Evolutionary conservation across 2,888 invertebrate genomes (phyloP).

Genomic region (Morpho helenor): DNA sequence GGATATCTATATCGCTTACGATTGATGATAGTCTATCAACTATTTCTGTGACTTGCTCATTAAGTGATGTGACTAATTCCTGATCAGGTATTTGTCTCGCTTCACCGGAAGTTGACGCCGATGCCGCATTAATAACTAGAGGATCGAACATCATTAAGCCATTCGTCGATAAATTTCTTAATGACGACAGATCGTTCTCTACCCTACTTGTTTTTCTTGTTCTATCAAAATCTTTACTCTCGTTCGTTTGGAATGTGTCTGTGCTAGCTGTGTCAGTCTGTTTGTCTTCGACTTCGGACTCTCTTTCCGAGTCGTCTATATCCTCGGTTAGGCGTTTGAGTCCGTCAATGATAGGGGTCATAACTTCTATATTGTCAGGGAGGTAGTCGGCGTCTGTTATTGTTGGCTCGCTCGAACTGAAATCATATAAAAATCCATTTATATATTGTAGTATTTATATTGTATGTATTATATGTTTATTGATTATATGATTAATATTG

Average conservation of each 20-base stretch:
- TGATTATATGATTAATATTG: too few relatives aligned
- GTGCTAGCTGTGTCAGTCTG: constrained; percentile 44
- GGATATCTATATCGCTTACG: constrained; percentile 54
- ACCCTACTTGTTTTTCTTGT: constrained; percentile 58
- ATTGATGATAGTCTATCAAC: constrained; percentile 69
- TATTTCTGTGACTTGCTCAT: constrained; percentile 73
- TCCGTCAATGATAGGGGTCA: constrained; percentile 71
- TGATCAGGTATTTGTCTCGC: constrained; percentile 62
- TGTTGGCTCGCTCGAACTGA: constrained; percentile 59
- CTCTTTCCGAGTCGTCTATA: constrained; percentile 38
- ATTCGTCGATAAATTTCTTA: constrained; percentile 68
- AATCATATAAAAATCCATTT: constrained; percentile 14
- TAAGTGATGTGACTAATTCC: constrained; percentile 67
- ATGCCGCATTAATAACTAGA: constrained; percentile 61
- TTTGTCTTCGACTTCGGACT: constrained; percentile 35
- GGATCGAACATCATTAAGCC: constrained; percentile 76
- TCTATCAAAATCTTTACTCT: constrained; percentile 40
- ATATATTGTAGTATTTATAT: too few relatives aligned
- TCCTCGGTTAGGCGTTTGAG: constrained; percentile 53
- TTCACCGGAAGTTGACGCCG: constrained; percentile 49
- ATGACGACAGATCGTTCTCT: constrained; percentile 57
- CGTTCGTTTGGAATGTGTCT: constrained; percentile 58
- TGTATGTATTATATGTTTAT: too few relatives aligned
- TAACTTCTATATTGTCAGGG: constrained; percentile 71
- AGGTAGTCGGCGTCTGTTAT: constrained; percentile 68